phyloP scores from a whole-genome alignment of 2,113 vertebrate species.

The Pangasianodon gigas region DNA sequence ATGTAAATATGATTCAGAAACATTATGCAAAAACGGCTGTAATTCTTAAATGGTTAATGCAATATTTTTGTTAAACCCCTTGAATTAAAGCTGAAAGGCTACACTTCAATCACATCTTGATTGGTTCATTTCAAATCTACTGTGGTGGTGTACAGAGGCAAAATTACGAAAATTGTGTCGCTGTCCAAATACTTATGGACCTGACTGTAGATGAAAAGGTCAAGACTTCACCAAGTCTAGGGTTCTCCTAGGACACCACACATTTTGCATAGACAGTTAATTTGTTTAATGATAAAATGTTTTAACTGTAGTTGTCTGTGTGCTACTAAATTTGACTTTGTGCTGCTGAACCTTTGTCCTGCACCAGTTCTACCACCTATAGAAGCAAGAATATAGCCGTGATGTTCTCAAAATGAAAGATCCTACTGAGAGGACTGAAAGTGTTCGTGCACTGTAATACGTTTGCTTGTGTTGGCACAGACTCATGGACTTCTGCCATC shows the following conservation, averaged over 20 bases:
- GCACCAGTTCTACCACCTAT: neutral
- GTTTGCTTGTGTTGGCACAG: constrained; percentile 53
- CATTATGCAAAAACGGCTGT: too few species aligned
- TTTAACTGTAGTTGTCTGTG: neutral
- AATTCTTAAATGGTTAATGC: too few species aligned
- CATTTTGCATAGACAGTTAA: neutral
- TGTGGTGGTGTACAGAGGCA: too few species aligned
- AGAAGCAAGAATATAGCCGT: neutral
- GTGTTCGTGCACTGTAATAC: constrained; percentile 16
- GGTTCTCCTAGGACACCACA: neutral
- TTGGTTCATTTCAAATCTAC: too few species aligned
- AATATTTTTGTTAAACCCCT: too few species aligned
- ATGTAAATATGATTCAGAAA: neutral
- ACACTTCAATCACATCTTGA: too few species aligned
- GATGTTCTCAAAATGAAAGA: neutral
- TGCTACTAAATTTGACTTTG: neutral
- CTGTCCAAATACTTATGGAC: too few species aligned
- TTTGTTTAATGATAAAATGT: neutral
- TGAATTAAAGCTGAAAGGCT: too few species aligned
- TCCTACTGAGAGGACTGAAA: neutral
- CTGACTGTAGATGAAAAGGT: neutral
- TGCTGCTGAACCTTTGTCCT: neutral
- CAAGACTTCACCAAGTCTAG: neutral
- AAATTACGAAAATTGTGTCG: too few species aligned
- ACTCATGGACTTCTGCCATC: constrained; percentile 61